phyloP scores from a whole-genome alignment of 2,888 invertebrate species.

The Troilus luridus region DNA sequence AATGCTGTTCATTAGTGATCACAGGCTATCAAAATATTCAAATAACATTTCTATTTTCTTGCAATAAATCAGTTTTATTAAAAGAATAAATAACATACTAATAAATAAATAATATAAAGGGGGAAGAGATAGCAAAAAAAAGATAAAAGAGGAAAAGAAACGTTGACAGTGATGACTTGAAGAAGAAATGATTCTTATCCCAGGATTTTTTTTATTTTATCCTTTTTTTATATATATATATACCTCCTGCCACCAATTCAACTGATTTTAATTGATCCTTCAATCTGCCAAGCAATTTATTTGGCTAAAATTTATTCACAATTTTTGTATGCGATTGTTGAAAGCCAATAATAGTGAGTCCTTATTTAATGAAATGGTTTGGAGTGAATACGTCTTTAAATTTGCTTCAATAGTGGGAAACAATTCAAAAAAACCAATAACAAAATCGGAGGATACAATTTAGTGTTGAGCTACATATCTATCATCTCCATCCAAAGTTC shows the following conservation, averaged over 20 bases:
- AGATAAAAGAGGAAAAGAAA: not conserved
- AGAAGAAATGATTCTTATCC: slow-evolving; percentile 5
- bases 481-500: too few relatives aligned
- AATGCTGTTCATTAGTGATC: too few relatives aligned
- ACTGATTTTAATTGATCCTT: not conserved
- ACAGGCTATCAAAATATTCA: too few relatives aligned
- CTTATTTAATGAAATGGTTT: too few relatives aligned
- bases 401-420: too few relatives aligned
- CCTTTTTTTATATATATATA: not conserved
- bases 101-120: slow-evolving; percentile 8
- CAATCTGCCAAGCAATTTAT: not conserved
- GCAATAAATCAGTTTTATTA: not conserved
- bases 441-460: too few relatives aligned
- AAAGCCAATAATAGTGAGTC: too few relatives aligned
- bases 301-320: not conserved
- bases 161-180: not conserved
- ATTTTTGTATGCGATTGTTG: not conserved
- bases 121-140: not conserved
- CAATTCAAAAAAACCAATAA: too few relatives aligned
- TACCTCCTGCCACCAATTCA: not conserved
- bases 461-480: too few relatives aligned
- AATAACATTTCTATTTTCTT: too few relatives aligned
- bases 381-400: too few relatives aligned
- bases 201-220: not conserved
- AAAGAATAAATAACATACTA: not conserved